Evolutionary conservation across 2,888 invertebrate genomes (phyloP), one percentile per base, ranked within the genome.

Genomic region (Drosophila neonasuta): DNA sequence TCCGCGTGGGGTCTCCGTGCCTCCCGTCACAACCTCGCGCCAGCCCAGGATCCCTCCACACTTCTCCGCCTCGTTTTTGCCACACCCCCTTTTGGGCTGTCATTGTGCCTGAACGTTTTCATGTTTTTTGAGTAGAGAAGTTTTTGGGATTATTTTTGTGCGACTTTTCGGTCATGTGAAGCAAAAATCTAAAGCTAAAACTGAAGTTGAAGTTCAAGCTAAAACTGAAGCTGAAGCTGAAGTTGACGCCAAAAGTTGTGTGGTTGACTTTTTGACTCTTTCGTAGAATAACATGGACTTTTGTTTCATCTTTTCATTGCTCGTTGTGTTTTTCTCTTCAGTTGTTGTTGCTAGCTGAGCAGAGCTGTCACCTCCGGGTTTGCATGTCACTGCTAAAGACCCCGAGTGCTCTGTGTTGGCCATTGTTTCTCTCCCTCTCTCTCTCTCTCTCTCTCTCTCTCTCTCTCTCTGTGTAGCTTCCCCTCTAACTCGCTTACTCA

Each of bases 101-200:
- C 77, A 79, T 70, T 77, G 79, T 71, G 75, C 68, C 68, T 65
- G 71, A 79, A 74, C 76, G 67, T 59, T 83, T 80, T 78, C 82
- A 74, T 83, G 82, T 83, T 85, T 85, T 84, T 83, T 78, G 77
- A 83, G 78, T 82, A 52, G 62, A 73, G 72, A 85, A 83, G 72
- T 83, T 83, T 85, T 82, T 79, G 84, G 85, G 82, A 79, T 82
- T 82, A 82, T 84, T 84, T 84, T 73, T 79, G 82, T 76, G 81
- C 75, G 84, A 75, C 71, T 82, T 77, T 74, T 67, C 71, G 73
- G 84, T 79, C 79, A 81, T 80, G 84, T 77, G 81, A 77, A 79
- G 67, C 65, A 44, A 51, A 51, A 70, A 68, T 54, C 66, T 57
- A 34, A 66, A 61, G 60, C 65, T 36, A 42, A 60, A 66, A 52